Base-by-base conservation (phyloP, 2,113 vertebrate species). In the Athene noctua region DNA sequence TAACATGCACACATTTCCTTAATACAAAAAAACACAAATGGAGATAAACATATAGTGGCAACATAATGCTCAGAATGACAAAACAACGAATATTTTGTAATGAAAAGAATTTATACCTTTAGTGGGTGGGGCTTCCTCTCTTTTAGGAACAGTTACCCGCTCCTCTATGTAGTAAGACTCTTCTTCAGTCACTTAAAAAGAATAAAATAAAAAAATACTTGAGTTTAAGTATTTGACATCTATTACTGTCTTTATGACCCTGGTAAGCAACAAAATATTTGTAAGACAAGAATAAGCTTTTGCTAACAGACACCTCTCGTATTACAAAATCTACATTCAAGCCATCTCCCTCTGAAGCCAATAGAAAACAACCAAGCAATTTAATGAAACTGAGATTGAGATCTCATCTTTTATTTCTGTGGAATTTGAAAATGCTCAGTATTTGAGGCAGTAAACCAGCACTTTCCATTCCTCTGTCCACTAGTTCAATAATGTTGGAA, bases 101-200 rank as follows among this genome's bases (percentile, higher is more conserved):
- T 71, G 44, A 79, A 94, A 84, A 82, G 22, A 54, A 30, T 0
- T 3, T 89, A 90, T 98, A 98, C 98, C 98, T 98, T 98, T 98
- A 63, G n/a, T 38, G 81, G 97, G 95, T 75, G 95, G 97, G 30
- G 62, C 93, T 98, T 98, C 97, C 61, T 98, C 97, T 90, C 97
- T 98, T 97, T 97, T 90, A 70, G 71, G 96, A 92, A 97, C 80
- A 90, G 98, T 94, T 78, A 95, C 95, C 13, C 61, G 97, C 93
- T 97, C 98, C 86, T 98, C 98, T 32, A 95, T 21, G 66, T 97
- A 97, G 91, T 98, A 98, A 92, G 97, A 97, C 10, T 98, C 95
- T 80, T 97, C 98, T 92, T 98, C 98, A 77, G 97, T 88, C 93
- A 98, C 98, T 98, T 97, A 90, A 97, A 97, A 93, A 97, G n/a